Base-by-base conservation (phyloP, 2,888 invertebrate genomes). In the Cosmia trapezina region DNA sequence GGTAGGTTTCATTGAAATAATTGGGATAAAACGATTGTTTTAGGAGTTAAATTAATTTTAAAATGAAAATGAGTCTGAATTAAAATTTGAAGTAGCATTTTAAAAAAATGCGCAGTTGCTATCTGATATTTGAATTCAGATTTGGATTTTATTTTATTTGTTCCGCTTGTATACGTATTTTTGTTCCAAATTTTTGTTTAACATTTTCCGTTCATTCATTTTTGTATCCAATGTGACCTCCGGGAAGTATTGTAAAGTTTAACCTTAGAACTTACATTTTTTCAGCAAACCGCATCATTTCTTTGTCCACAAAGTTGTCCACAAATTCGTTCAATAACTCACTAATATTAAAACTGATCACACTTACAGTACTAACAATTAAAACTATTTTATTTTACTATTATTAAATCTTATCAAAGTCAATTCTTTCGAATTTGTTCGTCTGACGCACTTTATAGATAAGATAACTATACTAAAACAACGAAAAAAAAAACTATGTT, bases 401-500 rank as follows among this genome's bases (percentile, higher is more conserved):
- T 60, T 70, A 72, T 60, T 63, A 56, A 76, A 81, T 78, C 73
- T 80, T 80, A 81, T 84, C 86, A 82, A 72, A 68, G 86, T 81
- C 74, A 80, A 85, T 83, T 83, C 60, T 83, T 78, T 76, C 75
- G 62, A 79, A 74, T 75, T 75, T 68, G 60, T 78, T 76, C 61
- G 53, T 81, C 64, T 73, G 75, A 79, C 71, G 77, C 82, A 79
- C 86, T 83, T 37, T 41, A 37, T 11, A 76, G 79, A 81, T 83
- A 82, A 84, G 74, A 85, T 78, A 76, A 72, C 33, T 68, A 37
- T 70, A 70, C 78, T 74, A 68, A 76, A 76, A 81, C 75, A 81
- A 74, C 53, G 37, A 62, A 72, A 80, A 72, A 71, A 68, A 80
- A 76, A 76, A 75, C 74, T 60, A 53, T 75, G 80, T 82, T 80